These are phyloP conservation scores for Nymphalis io DNA, from an alignment of 1,140 invertebrate species.

Conservation along the genomic window DNA sequence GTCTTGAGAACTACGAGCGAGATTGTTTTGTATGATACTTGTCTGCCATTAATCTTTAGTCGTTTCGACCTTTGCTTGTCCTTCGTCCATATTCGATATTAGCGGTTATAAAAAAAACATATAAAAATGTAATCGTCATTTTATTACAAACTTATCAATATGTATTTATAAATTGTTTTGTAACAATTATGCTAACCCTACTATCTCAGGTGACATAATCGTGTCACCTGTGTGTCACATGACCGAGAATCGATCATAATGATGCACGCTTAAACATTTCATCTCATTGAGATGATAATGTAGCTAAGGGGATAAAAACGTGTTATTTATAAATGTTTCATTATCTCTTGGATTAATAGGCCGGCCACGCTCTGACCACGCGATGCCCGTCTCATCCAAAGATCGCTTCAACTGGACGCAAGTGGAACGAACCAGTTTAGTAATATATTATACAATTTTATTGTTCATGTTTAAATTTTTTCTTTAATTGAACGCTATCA, in stretches of 20 bases:
- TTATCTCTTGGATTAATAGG: conserved; percentile 11
- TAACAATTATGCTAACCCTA: not conserved
- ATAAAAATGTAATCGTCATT: not conserved
- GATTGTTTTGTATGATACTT: conserved; percentile 51
- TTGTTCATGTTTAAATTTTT: not conserved
- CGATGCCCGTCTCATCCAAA: conserved; percentile 20
- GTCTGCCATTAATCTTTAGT: conserved; percentile 66
- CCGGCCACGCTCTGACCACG: conserved; percentile 18
- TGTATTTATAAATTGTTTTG: not conserved
- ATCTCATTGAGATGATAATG: conserved; percentile 45
- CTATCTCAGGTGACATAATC: not conserved
- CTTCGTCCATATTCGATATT: not conserved
- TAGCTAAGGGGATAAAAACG: conserved; percentile 17
- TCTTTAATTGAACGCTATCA: not conserved
- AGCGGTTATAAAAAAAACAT: not conserved
- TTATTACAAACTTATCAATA: not conserved
- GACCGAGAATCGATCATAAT: not conserved
- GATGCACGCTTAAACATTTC: conserved; percentile 10
- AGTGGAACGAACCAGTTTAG: conserved; percentile 34
- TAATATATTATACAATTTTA: not conserved
- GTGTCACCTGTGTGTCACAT: not conserved
- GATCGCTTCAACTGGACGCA: conserved; percentile 10
- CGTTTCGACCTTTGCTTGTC: conserved; percentile 38
- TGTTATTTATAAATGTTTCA: conserved; percentile 13
- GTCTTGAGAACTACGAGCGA: conserved; percentile 53